A percentile compares a stretch with the other conserved stretches of the same genome.
These are phyloP conservation scores for Dolichoris vasculosae DNA, from an alignment of 1,140 invertebrate species.

Conservation along the genomic window DNA sequence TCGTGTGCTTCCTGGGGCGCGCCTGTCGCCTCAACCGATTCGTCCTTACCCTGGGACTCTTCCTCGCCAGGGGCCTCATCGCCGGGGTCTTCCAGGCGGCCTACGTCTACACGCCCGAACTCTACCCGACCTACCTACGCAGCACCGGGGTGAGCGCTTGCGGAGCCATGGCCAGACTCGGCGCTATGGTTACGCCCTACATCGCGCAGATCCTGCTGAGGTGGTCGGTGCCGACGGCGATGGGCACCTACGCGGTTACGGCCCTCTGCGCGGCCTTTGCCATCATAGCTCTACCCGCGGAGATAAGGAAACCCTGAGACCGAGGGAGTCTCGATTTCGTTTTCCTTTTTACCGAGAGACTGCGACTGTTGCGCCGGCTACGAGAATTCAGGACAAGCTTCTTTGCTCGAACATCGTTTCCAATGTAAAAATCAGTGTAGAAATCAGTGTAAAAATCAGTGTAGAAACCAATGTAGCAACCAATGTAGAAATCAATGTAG, in stretches of 20 bases:
- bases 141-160: slow-evolving; percentile 92
- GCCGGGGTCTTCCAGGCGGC: slow-evolving; percentile 95
- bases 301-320: slow-evolving; percentile 79
- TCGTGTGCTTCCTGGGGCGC: slow-evolving; percentile 84
- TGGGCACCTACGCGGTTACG: slow-evolving; percentile 83
- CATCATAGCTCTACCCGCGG: slow-evolving; percentile 85
- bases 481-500: too few species aligned
- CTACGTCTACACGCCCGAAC: slow-evolving; percentile 96
- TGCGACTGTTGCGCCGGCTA: too few species aligned
- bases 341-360: neutral
- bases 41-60: slow-evolving; percentile 88
- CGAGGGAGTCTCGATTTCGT: neutral
- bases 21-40: slow-evolving; percentile 79
- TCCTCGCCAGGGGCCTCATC: slow-evolving; percentile 92
- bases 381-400: too few species aligned
- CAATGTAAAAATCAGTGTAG: too few species aligned
- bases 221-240: slow-evolving; percentile 82
- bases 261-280: slow-evolving; percentile 84
- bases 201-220: slow-evolving; percentile 90
- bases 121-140: slow-evolving; percentile 92
- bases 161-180: slow-evolving; percentile 91
- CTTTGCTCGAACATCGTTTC: too few species aligned
- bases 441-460: too few species aligned
- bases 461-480: too few species aligned
- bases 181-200: slow-evolving; percentile 94